phyloP scores from a whole-genome alignment of 2,113 vertebrate species.

The Procavia capensis region DNA sequence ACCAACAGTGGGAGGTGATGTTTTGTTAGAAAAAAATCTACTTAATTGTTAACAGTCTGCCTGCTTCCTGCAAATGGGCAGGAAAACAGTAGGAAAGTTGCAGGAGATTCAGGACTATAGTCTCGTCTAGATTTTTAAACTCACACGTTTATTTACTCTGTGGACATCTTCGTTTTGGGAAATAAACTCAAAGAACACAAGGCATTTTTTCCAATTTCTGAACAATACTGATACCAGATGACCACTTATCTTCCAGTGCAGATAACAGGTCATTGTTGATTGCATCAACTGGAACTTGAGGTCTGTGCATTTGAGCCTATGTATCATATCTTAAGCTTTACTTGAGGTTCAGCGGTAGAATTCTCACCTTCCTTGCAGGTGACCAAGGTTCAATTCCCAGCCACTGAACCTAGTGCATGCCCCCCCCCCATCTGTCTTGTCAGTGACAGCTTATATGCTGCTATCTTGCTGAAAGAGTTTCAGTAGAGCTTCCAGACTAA shows the following conservation, averaged over 20 bases:
- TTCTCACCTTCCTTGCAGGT: neutral
- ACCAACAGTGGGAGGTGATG: slow-evolving; percentile 40
- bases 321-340: neutral
- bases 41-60: slow-evolving; percentile 55
- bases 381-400: neutral
- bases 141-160: neutral
- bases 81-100: slow-evolving; percentile 17
- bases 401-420: neutral
- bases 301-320: neutral
- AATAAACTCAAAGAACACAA: slow-evolving; percentile 14
- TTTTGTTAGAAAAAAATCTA: slow-evolving; percentile 3
- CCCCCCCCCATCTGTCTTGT: neutral
- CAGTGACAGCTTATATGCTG: neutral
- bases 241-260: neutral
- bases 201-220: neutral
- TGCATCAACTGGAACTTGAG: neutral
- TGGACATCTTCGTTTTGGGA: neutral
- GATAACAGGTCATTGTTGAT: neutral
- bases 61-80: slow-evolving; percentile 42
- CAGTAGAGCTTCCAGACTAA: neutral
- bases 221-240: slow-evolving; percentile 36
- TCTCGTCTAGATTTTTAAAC: neutral
- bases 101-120: neutral
- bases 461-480: neutral
- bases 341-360: neutral